These are phyloP conservation scores for Anguilla marmorata DNA, from an alignment of 2,797 vertebrate genomes.

Conservation along the genomic window DNA sequence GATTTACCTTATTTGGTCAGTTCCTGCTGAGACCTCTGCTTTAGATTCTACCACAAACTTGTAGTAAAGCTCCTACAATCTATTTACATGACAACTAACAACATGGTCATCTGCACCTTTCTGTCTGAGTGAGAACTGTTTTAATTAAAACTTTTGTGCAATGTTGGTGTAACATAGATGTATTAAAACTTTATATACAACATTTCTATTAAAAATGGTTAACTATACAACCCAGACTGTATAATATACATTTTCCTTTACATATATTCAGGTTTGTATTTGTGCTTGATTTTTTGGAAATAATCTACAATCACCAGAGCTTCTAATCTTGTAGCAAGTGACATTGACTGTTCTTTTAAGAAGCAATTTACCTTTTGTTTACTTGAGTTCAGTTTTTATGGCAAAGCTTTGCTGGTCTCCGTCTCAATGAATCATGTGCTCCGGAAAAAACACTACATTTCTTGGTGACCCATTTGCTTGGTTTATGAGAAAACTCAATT, in stretches of 20 bases:
- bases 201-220: neutral
- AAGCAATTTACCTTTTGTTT: neutral
- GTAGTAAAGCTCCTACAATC: too few species aligned
- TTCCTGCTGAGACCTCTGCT: neutral
- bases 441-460: neutral
- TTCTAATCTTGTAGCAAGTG: neutral
- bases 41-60: neutral
- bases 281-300: constrained; percentile 6
- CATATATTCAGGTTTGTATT: constrained; percentile 4
- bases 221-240: neutral
- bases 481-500: neutral
- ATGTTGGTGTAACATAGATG: too few species aligned
- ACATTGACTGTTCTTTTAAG: neutral
- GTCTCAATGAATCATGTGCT: neutral
- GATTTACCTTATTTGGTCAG: too few species aligned
- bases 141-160: too few species aligned
- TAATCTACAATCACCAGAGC: neutral
- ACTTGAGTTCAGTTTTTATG: neutral
- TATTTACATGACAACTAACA: neutral
- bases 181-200: neutral
- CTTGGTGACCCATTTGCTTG: neutral
- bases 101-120: neutral
- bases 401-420: neutral
- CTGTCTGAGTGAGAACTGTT: neutral
- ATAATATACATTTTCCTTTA: neutral